phyloP scores from a whole-genome alignment of 1,140 invertebrate species.

The Triops longicaudatus region DNA sequence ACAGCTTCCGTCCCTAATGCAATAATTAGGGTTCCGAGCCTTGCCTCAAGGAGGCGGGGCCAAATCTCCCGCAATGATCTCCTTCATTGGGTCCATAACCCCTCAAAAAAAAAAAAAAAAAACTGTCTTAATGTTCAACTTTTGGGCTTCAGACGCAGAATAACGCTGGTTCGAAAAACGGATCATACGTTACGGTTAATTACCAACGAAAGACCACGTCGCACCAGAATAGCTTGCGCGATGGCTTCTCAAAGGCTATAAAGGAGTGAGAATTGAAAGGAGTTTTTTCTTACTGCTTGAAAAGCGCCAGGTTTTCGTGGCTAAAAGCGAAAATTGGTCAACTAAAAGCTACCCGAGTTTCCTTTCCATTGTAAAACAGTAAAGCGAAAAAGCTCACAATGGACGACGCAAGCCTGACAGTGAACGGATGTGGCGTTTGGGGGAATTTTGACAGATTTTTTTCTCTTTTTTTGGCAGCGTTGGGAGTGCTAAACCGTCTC shows the following conservation, averaged over 20 bases:
- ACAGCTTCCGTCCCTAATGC: not conserved
- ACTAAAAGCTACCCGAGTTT: not conserved
- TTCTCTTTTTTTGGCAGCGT: not conserved
- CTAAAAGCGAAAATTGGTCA: slow-evolving; percentile 6
- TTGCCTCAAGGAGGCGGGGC: not conserved
- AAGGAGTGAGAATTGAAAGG: too few species aligned
- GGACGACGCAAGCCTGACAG: not conserved
- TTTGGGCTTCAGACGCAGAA: too few species aligned
- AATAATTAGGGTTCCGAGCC: not conserved
- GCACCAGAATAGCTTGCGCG: too few species aligned
- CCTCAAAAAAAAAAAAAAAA: too few species aligned
- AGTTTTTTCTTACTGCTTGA: not conserved
- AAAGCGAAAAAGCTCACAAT: too few species aligned
- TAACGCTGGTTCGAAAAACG: too few species aligned
- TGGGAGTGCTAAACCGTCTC: not conserved
- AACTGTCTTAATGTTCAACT: too few species aligned
- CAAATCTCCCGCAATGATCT: not conserved
- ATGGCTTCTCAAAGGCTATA: too few species aligned
- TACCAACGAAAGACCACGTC: too few species aligned
- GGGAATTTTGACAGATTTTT: not conserved
- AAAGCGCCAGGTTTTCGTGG: not conserved
- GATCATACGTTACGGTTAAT: too few species aligned
- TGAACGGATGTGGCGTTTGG: not conserved
- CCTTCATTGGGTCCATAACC: too few species aligned
- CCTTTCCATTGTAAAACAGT: not conserved